Evolutionary conservation across 2,113 vertebrate species (phyloP).

Genomic region (Drymodes brunneopygia): DNA sequence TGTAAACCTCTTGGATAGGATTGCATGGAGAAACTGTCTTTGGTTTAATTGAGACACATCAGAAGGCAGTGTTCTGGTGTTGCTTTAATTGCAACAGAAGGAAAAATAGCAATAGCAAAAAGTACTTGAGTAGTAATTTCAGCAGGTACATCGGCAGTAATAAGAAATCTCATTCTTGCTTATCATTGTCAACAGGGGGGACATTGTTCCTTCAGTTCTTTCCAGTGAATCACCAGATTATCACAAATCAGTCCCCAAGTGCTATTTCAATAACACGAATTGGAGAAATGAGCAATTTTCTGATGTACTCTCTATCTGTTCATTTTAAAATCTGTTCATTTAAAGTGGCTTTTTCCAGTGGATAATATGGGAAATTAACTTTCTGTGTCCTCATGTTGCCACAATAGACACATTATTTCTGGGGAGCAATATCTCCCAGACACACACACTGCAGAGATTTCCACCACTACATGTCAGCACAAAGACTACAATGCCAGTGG

Average conservation of each 20-base stretch:
- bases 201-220: slow-evolving; percentile 11
- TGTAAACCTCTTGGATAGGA: not conserved
- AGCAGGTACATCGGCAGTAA: not conserved
- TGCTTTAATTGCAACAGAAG: slow-evolving; percentile 41
- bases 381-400: not conserved
- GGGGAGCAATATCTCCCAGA: not conserved
- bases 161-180: slow-evolving; percentile 33
- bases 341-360: not conserved
- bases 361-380: not conserved
- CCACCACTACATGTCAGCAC: not conserved
- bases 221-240: slow-evolving; percentile 8
- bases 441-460: not conserved
- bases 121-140: slow-evolving; percentile 27
- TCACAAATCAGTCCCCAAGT: not conserved
- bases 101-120: not conserved
- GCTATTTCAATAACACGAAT: not conserved
- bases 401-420: not conserved
- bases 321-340: not conserved
- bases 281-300: not conserved
- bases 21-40: not conserved
- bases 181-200: not conserved
- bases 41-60: not conserved
- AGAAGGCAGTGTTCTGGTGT: slow-evolving; percentile 3
- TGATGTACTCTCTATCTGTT: not conserved
- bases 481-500: not conserved